Evolutionary conservation across 1,140 invertebrate species (phyloP).

Genomic region (Papilio aristodemus): DNA sequence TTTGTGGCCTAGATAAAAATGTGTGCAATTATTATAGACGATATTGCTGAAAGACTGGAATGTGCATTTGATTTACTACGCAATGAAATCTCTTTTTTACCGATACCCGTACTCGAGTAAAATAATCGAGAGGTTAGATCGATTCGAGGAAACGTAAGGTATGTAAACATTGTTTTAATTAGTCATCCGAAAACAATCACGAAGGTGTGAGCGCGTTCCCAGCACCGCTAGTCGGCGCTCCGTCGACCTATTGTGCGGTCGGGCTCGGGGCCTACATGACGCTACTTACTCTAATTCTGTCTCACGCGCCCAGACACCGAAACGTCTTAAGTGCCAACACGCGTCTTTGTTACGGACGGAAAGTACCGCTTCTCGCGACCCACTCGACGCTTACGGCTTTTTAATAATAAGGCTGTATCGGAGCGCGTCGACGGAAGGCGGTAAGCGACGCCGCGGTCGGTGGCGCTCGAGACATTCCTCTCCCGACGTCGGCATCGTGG

Average conservation of each 20-base stretch:
- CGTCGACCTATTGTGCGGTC: slow-evolving; percentile 75
- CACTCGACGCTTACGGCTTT: slow-evolving; percentile 57
- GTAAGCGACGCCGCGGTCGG: slow-evolving; percentile 52
- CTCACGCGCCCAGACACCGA: slow-evolving; percentile 44
- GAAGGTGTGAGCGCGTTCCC: slow-evolving; percentile 73
- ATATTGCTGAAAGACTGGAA: slow-evolving; percentile 10
- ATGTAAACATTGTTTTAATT: slow-evolving; percentile 54
- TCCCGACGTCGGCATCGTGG: slow-evolving; percentile 60
- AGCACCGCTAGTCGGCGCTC: slow-evolving; percentile 75
- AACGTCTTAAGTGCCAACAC: slow-evolving; percentile 59
- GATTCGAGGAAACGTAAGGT: slow-evolving; percentile 17
- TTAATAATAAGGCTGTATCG: slow-evolving; percentile 34
- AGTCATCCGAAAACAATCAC: slow-evolving; percentile 73
- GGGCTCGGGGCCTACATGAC: slow-evolving; percentile 75
- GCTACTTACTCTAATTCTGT: slow-evolving; percentile 80
- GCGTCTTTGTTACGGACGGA: slow-evolving; percentile 41
- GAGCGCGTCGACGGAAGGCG: slow-evolving; percentile 43
- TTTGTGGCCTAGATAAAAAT: slow-evolving; percentile 42
- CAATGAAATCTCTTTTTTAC: neutral
- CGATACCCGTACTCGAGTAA: neutral
- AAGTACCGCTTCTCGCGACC: slow-evolving; percentile 41
- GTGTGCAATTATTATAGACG: slow-evolving; percentile 20
- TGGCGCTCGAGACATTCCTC: slow-evolving; percentile 57
- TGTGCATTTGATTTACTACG: slow-evolving; percentile 4
- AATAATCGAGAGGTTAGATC: neutral